Evolutionary conservation across 53 echinoderm and acorn worm species (phyloP).

Genomic region (Zoroaster sp.): DNA sequence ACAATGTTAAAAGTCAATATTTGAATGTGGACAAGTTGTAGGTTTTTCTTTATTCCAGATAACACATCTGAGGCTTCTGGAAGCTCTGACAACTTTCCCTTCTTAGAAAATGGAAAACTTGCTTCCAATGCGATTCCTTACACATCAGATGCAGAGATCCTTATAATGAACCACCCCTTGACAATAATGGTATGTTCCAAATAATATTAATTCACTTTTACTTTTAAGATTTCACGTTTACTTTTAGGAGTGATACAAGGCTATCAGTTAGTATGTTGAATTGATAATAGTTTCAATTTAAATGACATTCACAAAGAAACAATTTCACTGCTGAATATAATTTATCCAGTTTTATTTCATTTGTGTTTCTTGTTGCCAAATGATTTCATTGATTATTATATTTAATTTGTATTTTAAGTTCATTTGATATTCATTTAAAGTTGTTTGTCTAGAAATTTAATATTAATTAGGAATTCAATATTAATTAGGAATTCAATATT

Average conservation of each 20-base stretch:
- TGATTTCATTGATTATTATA: too few relatives aligned
- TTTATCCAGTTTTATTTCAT: neutral
- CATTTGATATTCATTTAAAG: too few relatives aligned
- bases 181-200: constrained; percentile 79
- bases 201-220: neutral
- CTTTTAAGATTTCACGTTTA: too few relatives aligned
- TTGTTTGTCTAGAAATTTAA: too few relatives aligned
- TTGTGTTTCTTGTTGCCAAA: neutral
- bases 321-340: neutral
- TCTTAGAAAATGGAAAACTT: constrained; percentile 74
- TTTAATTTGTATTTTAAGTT: too few relatives aligned
- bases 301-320: neutral
- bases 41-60: constrained; percentile 29
- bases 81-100: constrained; percentile 52
- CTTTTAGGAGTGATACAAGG: neutral
- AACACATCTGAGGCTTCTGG: constrained; percentile 48
- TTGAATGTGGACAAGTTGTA: neutral
- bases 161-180: constrained; percentile 87
- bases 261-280: too few relatives aligned
- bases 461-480: too few relatives aligned
- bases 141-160: constrained; percentile 58
- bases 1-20: neutral
- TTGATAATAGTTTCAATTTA: neutral
- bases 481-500: too few relatives aligned
- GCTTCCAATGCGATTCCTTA: constrained; percentile 58